Evolutionary conservation across 2,797 vertebrate species (phyloP).

Genomic region (Rhynchonycteris naso): DNA sequence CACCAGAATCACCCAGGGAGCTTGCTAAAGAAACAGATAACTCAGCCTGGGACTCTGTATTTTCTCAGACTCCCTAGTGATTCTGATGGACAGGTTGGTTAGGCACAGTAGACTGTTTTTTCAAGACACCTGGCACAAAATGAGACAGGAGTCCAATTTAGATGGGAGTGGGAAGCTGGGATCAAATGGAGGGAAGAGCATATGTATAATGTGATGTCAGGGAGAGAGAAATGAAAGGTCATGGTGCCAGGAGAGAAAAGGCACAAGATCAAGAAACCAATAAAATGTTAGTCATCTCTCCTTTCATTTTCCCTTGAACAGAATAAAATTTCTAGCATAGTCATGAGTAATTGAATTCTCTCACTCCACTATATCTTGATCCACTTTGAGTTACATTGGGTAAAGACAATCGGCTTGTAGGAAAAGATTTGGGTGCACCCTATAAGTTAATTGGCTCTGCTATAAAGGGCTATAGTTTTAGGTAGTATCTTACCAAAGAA

Average conservation of each 20-base stretch:
- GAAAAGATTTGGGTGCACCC: not conserved
- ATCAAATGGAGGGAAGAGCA: not conserved
- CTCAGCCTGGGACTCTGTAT: not conserved
- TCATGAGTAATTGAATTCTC: conserved; percentile 8
- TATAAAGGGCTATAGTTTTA: not conserved
- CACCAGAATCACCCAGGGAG: not conserved
- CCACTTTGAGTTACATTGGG: conserved; percentile 31
- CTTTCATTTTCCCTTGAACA: not conserved
- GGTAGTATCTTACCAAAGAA: not conserved
- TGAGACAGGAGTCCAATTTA: not conserved
- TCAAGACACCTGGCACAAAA: not conserved
- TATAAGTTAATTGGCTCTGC: conserved; percentile 2
- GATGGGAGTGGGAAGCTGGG: not conserved
- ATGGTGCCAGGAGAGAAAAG: not conserved
- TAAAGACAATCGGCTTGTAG: conserved; percentile 19
- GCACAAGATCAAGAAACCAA: not conserved
- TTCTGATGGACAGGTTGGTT: not conserved
- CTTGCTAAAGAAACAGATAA: not conserved
- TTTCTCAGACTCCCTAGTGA: not conserved
- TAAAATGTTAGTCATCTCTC: not conserved
- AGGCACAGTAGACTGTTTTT: not conserved
- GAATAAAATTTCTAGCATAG: conserved; percentile 26
- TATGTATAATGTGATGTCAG: fast-evolving
- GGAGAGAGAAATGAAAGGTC: not conserved
- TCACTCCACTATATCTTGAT: not conserved